These are phyloP conservation scores for Neodontobutis hainanensis DNA, from an alignment of 2,113 vertebrate species.

Conservation along the genomic window DNA sequence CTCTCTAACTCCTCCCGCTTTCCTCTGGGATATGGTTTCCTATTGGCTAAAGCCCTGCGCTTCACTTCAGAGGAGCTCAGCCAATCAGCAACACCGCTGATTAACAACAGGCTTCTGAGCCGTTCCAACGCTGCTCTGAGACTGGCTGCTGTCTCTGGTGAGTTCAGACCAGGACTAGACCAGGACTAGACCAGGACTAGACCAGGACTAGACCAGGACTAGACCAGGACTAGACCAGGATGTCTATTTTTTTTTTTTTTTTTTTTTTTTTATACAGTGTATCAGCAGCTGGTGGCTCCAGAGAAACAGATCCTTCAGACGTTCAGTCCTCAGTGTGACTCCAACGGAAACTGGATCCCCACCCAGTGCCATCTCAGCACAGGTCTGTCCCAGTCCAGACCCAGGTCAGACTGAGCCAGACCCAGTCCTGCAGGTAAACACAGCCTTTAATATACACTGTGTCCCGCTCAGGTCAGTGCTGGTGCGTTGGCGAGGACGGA, in stretches of 20 bases:
- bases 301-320: conserved; percentile 63
- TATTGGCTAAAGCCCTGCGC: conserved; percentile 79
- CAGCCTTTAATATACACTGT: neutral
- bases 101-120: conserved; percentile 74
- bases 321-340: conserved; percentile 88
- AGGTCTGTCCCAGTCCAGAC: conserved; percentile 69
- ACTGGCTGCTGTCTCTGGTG: conserved; percentile 88
- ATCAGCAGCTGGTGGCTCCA: conserved; percentile 80
- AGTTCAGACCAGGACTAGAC: conserved; percentile 31
- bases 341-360: conserved; percentile 82
- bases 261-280: too few relatives aligned
- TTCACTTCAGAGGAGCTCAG: conserved; percentile 74
- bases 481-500: conserved; percentile 90
- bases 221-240: too few relatives aligned
- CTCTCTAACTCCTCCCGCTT: conserved; percentile 81
- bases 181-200: neutral
- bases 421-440: too few relatives aligned
- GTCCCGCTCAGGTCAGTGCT: conserved; percentile 84
- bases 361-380: conserved; percentile 86
- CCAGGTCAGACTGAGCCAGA: neutral
- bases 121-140: conserved; percentile 76
- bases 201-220: too few relatives aligned
- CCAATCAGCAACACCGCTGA: conserved; percentile 26
- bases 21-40: conserved; percentile 84
- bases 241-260: too few relatives aligned